phyloP scores from a whole-genome alignment of 2,797 vertebrate species.

The Tarsius wallacei region DNA sequence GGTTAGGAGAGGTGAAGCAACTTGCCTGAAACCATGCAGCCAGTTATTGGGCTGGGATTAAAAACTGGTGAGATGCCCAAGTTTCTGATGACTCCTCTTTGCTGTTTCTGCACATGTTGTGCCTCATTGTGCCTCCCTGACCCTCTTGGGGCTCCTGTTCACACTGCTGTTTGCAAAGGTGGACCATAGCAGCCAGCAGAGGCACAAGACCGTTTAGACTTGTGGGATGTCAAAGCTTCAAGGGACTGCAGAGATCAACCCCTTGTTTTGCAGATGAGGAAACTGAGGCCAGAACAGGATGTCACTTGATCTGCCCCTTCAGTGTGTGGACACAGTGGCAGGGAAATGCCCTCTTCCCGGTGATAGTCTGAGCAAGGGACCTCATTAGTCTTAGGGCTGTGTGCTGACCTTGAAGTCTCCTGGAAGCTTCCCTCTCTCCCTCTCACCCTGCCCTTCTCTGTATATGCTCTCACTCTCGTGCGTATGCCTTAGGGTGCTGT shows the following conservation, averaged over 20 bases:
- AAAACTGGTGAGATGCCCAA: neutral
- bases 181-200: neutral
- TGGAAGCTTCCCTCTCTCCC: neutral
- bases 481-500: conserved; percentile 87
- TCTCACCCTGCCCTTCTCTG: fast-evolving
- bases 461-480: fast-evolving
- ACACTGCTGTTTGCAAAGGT: neutral
- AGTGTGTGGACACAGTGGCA: neutral
- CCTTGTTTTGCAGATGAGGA: neutral
- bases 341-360: neutral
- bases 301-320: neutral
- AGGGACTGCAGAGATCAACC: neutral
- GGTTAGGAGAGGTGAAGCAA: neutral
- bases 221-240: neutral
- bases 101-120: fast-evolving
- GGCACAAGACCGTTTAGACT: fast-evolving
- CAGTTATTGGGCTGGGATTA: neutral
- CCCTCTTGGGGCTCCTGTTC: neutral
- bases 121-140: neutral
- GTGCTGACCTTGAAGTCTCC: neutral
- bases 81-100: neutral
- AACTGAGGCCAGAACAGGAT: neutral
- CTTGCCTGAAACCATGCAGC: neutral
- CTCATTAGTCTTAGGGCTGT: neutral
- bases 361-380: neutral